Percentiles rank a stretch among this genome's conserved stretches.
phyloP scores from a whole-genome alignment of 1,140 invertebrate genomes.

The Proales similis region DNA sequence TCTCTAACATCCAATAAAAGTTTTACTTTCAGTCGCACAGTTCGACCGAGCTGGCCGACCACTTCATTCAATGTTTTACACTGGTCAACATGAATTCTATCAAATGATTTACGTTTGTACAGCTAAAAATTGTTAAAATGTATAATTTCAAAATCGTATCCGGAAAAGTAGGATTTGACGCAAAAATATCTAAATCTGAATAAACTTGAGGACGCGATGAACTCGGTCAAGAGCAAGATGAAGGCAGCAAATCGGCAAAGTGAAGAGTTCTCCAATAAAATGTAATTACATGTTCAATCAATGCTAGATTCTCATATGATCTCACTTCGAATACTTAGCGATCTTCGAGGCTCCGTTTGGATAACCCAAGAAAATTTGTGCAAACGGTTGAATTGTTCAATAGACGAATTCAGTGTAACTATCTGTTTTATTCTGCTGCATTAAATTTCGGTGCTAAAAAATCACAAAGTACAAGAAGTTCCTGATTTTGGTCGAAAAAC shows the following conservation, averaged over 20 bases:
- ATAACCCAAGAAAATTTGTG: constrained; percentile 2
- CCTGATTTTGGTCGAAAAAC: constrained; percentile 62
- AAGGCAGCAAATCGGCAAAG: background rate
- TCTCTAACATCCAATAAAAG: background rate
- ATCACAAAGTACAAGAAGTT: constrained; percentile 64
- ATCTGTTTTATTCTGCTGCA: background rate
- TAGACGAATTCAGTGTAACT: constrained; percentile 16
- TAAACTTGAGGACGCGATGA: constrained; percentile 34
- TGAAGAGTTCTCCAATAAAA: constrained; percentile 3
- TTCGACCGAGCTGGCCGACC: constrained; percentile 81
- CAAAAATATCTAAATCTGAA: constrained; percentile 35
- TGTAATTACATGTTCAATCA: background rate
- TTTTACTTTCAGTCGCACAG: constrained; percentile 62
- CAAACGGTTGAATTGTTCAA: constrained; percentile 11
- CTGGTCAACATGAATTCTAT: constrained; percentile 72
- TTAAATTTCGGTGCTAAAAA: background rate
- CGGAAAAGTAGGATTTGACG: constrained; percentile 15
- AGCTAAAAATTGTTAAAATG: background rate
- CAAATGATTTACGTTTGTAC: constrained; percentile 28
- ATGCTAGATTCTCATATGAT: background rate
- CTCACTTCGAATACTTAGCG: background rate
- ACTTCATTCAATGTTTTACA: constrained; percentile 81
- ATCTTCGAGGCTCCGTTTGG: constrained; percentile 12
- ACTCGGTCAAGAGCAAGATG: constrained; percentile 9
- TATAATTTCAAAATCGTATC: background rate